Base-by-base conservation (phyloP, 2,797 vertebrate genomes). In the Pseudochirops corinnae region DNA sequence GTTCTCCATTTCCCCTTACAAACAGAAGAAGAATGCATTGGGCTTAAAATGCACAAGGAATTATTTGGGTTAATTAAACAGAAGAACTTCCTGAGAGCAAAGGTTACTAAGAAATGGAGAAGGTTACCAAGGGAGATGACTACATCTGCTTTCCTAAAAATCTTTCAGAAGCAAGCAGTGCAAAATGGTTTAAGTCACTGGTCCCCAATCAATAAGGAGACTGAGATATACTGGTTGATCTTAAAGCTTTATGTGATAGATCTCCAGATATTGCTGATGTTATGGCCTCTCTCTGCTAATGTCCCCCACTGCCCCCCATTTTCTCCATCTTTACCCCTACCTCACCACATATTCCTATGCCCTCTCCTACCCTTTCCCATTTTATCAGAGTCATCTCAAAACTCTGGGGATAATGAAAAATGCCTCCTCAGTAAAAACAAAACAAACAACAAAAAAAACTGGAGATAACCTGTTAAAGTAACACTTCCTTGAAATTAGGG, bases 41-140 rank as follows among this genome's bases (percentile, higher is more conserved):
- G 39, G 52, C n/a, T 97, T 56, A 94, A 93, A 82, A 7, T 90
- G 58, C 91, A 91, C 52, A 82, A 93, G 62, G 21, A 92, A 95
- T 94, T 87, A 95, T 53, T 57, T 94, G 92, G 55, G 39, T 95
- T 96, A 96, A 97, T 94, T 91, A 96, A 96, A 95, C 90, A 60
- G 46, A 95, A 96, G 93, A 96, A 58, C 29, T 94, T 94, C 16
- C 91, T 90, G 28, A 93, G 62, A 95, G 14, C 90, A 95, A 95
- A 94, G 52, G 87, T 93, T 94, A 93, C 39, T 74, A 94, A 55
- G 21, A 87, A 92, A 95, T 4, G 94, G 11, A 94, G 91, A 10
- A 94, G 57, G 31, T 4, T 93, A 39, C 31, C 94, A 94, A 46
- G 55, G 11, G 14, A 96, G 92, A 60, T 94, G 93, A 91, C 31